phyloP scores from a whole-genome alignment of 2,888 invertebrate species.

The Erebia epiphron region DNA sequence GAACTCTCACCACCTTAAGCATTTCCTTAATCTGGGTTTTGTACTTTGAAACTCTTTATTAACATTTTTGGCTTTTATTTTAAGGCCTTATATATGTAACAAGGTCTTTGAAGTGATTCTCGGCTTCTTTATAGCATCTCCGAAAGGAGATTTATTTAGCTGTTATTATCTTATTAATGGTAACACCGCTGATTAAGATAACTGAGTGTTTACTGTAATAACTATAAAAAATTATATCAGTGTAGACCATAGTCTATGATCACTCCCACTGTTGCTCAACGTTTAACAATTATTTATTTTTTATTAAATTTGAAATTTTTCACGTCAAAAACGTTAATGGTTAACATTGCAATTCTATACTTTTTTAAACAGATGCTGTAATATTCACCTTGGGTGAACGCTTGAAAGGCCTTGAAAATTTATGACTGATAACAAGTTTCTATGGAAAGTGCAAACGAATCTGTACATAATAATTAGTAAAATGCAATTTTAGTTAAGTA shows the following conservation, averaged over 20 bases:
- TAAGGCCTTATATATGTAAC: neutral
- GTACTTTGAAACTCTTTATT: neutral
- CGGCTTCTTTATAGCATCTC: neutral
- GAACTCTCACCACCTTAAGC: neutral
- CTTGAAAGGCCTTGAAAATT: conserved; percentile 25
- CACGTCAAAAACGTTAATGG: neutral
- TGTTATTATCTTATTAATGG: too few species aligned
- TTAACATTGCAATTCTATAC: neutral
- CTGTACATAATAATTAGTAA: conserved; percentile 70
- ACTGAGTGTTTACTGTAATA: too few species aligned
- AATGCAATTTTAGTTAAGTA: conserved; percentile 56
- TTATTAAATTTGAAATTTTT: neutral
- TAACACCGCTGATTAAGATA: too few species aligned
- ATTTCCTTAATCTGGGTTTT: neutral
- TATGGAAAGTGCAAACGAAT: conserved; percentile 57
- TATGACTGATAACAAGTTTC: conserved; percentile 52
- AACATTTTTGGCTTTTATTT: neutral
- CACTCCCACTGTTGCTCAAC: neutral
- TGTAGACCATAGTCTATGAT: neutral
- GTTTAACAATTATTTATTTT: neutral
- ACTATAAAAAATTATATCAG: too few species aligned
- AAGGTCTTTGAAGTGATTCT: neutral
- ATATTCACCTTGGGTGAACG: neutral
- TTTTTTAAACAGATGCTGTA: neutral
- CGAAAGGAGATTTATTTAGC: neutral